Conservation (phyloP, 1,140 invertebrate species). For the Neotoxoptera formosana region DNA sequence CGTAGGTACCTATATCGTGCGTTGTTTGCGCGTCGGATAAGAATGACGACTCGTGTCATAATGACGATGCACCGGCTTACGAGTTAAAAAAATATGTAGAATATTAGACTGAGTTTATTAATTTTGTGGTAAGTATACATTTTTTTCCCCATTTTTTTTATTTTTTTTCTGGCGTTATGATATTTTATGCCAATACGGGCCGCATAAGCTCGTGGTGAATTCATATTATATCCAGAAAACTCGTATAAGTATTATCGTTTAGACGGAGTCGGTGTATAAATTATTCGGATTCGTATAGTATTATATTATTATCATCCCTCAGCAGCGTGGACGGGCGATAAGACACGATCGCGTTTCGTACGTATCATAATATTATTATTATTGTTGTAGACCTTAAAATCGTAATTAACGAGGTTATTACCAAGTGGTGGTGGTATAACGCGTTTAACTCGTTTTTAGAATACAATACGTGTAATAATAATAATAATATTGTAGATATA, state of each 20-base stretch:
- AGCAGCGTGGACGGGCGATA: not conserved
- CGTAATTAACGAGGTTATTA: constrained; percentile 11
- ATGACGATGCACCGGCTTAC: not conserved
- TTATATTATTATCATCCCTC: not conserved
- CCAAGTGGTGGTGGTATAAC: not conserved
- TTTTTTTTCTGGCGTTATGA: not conserved
- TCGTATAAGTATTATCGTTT: not conserved
- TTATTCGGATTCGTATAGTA: not conserved
- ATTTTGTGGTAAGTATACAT: not conserved
- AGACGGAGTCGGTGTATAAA: not conserved
- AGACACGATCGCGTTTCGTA: not conserved
- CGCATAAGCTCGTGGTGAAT: not conserved
- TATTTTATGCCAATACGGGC: not conserved
- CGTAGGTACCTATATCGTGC: not conserved
- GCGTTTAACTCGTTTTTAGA: not conserved
- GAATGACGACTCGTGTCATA: not conserved
- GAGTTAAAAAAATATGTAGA: not conserved
- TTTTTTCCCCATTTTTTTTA: too few species aligned
- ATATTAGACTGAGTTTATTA: not conserved
- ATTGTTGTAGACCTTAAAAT: not conserved
- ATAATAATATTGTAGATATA: not conserved
- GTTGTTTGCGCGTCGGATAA: not conserved
- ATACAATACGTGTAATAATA: constrained; percentile 17
- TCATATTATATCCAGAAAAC: not conserved
- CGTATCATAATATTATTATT: not conserved